Conservation (phyloP, 1,140 invertebrate genomes). For the Diuraphis noxia region DNA sequence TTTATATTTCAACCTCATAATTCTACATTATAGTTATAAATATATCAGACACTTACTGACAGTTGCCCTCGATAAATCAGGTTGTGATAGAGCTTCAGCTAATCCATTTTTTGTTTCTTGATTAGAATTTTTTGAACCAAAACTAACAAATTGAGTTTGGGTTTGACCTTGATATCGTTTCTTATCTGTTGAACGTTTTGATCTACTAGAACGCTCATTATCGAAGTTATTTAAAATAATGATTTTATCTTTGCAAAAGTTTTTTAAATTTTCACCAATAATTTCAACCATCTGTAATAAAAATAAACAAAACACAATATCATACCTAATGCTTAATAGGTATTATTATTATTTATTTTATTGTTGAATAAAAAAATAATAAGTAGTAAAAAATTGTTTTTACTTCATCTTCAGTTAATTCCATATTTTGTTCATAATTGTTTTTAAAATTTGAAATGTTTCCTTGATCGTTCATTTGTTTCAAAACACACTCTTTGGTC, state of each 20-base stretch:
- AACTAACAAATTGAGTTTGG: conserved; percentile 78
- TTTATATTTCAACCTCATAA: neutral
- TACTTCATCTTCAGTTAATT: conserved; percentile 15
- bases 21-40: neutral
- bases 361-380: neutral
- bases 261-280: conserved; percentile 9
- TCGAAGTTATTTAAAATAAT: neutral
- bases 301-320: neutral
- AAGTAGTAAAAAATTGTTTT: too few species aligned
- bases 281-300: conserved; percentile 11
- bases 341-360: neutral
- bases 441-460: neutral
- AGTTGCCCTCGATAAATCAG: conserved; percentile 71
- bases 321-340: too few species aligned
- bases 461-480: neutral
- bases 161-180: conserved; percentile 68
- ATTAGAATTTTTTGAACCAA: conserved; percentile 59
- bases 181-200: conserved; percentile 14
- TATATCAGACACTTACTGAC: conserved; percentile 69
- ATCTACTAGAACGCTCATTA: neutral
- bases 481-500: neutral
- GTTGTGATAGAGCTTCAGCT: conserved; percentile 76
- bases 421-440: neutral
- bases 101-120: conserved; percentile 68
- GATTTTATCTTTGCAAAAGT: conserved; percentile 7